These are phyloP conservation scores for Sebastes steindachneri DNA, from an alignment of 2,797 vertebrate species.

Conservation along the genomic window DNA sequence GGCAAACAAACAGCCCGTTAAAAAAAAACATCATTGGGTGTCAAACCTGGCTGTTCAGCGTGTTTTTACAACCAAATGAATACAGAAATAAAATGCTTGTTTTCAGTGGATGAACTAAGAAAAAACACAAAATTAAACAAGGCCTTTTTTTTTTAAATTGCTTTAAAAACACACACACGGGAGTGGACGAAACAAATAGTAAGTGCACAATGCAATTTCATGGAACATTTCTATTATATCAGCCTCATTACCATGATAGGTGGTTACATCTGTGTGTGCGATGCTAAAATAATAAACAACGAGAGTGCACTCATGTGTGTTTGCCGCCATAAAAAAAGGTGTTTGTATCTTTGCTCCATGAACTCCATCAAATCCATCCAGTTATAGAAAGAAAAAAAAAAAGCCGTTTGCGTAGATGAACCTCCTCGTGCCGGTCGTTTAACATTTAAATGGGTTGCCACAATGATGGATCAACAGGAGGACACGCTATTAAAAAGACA, in stretches of 20 bases:
- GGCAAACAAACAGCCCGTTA: constrained; percentile 14
- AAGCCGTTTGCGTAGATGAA: constrained; percentile 50
- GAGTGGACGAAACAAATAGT: constrained; percentile 8
- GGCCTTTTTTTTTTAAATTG: not conserved
- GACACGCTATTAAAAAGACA: constrained; percentile 50
- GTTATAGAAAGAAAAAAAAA: constrained; percentile 15
- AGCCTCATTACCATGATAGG: constrained; percentile 17
- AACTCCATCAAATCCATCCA: constrained; percentile 52
- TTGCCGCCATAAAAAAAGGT: constrained; percentile 32
- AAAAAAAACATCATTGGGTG: not conserved
- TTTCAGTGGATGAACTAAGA: not conserved
- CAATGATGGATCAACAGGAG: constrained; percentile 61
- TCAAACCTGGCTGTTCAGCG: not conserved
- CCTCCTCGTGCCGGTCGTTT: constrained; percentile 49
- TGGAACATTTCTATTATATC: constrained; percentile 41
- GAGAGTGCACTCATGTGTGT: constrained; percentile 9
- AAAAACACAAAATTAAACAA: constrained; percentile 21
- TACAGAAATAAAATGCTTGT: not conserved
- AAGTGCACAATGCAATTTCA: constrained; percentile 8
- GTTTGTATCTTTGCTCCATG: constrained; percentile 35
- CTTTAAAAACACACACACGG: constrained; percentile 4
- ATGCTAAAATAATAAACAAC: constrained; percentile 19
- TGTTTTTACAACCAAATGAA: not conserved
- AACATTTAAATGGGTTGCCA: constrained; percentile 66
- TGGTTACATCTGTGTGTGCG: constrained; percentile 14